Base-by-base conservation (phyloP, 2,797 vertebrate species). In the Erethizon dorsatum region DNA sequence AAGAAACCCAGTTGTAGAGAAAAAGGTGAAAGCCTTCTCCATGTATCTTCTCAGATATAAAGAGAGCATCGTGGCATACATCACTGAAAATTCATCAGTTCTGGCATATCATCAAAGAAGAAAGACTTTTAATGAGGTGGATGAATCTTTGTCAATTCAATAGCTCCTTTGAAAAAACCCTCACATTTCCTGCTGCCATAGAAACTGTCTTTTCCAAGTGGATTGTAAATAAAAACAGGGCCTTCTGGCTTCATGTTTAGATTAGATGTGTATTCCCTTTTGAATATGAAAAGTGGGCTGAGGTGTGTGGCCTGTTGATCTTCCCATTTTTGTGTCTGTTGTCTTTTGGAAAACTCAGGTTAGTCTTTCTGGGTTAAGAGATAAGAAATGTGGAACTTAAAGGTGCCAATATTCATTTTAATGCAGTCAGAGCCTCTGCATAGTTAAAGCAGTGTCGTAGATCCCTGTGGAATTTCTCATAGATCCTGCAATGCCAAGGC, bases 131-230 rank as follows among this genome's bases (percentile, higher is more conserved):
- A 98, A 97, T 88, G 88, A 88, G 59, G 8, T 96, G 96, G 97
- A 85, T 52, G 71, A 96, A 87, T 98, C 90, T 98, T 98, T 86
- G 69, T 97, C 91, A 97, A 92, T 98, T 97, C 88, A 97, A 3
- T 73, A 98, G 50, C 83, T 97, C 75, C 17, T 98, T 90, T 94
- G 83, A 82, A 7, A 82, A 83, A 59, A 10, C 15, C 5, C 57
- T 95, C 54, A 86, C 90, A 67, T 91, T 98, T 98, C 57, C 82
- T 97, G 97, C 97, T 98, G 90, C 96, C 87, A 94, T 98, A 97
- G 98, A 98, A 98, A 98, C 98, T 52, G 91, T 85, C 47, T 65
- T 97, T 97, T 97, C 94, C 78, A 82, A 98, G 93, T 92, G 92
- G 6, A 7, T 52, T 97, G 67, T 96, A 98, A 98, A 97, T 95